A percentile compares a stretch with the other conserved stretches of the same genome.
Conservation (phyloP, 2,888 invertebrate species). For the Hypolimnas misippus region DNA sequence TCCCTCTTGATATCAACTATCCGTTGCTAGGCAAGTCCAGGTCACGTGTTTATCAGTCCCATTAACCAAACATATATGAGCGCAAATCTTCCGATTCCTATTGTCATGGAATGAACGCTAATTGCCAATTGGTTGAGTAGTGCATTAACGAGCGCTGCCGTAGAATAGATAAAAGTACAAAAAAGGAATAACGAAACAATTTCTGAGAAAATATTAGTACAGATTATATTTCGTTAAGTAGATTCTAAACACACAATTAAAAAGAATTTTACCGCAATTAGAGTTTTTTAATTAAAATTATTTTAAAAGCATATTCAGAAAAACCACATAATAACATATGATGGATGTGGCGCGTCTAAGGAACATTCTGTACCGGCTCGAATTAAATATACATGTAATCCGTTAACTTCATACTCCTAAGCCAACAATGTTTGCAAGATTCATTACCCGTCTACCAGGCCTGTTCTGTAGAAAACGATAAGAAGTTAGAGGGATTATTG, state of each 20-base stretch:
- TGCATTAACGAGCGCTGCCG: conserved; percentile 16
- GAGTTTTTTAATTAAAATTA: no score
- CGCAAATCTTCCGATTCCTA: conserved; percentile 48
- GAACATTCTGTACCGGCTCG: conserved; percentile 35
- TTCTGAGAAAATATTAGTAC: background rate
- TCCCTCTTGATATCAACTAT: background rate
- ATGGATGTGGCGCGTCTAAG: conserved; percentile 51
- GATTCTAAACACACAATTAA: no score
- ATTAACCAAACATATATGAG: conserved; percentile 10
- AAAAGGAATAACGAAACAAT: background rate
- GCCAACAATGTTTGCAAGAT: conserved; percentile 50
- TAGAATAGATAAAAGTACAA: background rate
- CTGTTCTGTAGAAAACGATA: conserved; percentile 43
- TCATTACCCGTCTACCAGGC: conserved; percentile 47
- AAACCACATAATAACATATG: conserved; percentile 39
- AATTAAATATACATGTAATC: conserved; percentile 64
- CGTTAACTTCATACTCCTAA: conserved; percentile 54
- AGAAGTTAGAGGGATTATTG: conserved; percentile 42
- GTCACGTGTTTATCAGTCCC: conserved; percentile 46
- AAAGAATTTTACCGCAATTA: no score
- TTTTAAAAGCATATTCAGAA: no score
- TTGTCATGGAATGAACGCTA: conserved; percentile 47
- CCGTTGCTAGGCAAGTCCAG: conserved; percentile 44
- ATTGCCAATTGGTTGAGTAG: conserved; percentile 39
- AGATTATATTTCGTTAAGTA: no score